Conservation (phyloP, 2,797 vertebrate genomes). For the Philypnodon macrostomus region DNA sequence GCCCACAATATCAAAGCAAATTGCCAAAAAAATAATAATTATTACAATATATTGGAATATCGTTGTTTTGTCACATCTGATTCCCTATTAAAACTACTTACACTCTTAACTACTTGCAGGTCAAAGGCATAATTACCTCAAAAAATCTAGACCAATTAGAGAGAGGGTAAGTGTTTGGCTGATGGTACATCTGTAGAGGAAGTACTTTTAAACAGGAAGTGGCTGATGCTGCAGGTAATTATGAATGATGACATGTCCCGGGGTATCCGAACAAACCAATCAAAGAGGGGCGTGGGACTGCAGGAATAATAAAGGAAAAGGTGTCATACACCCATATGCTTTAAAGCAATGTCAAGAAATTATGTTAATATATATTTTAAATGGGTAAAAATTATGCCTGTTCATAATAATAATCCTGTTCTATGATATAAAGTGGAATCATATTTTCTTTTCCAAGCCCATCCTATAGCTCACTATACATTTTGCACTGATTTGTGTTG, state of each 20-base stretch:
- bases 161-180: not conserved
- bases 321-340: not conserved
- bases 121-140: not conserved
- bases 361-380: no score
- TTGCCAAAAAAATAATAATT: no score
- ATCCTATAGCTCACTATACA: no score
- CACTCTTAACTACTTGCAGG: not conserved
- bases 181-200: not conserved
- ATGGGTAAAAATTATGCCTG: no score
- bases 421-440: no score
- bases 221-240: conserved; percentile 16
- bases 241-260: conserved; percentile 8
- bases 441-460: no score
- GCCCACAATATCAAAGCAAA: no score
- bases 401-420: no score
- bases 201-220: conserved; percentile 8
- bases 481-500: no score
- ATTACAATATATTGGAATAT: no score
- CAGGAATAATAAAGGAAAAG: conserved; percentile 22
- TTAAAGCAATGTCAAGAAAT: conserved; percentile 9
- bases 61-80: no score
- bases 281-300: not conserved
- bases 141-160: not conserved
- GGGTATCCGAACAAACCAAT: not conserved
- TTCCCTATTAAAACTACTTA: no score